Conservation (phyloP, 2,113 vertebrate species). For the Oncorhynchus nerka region DNA sequence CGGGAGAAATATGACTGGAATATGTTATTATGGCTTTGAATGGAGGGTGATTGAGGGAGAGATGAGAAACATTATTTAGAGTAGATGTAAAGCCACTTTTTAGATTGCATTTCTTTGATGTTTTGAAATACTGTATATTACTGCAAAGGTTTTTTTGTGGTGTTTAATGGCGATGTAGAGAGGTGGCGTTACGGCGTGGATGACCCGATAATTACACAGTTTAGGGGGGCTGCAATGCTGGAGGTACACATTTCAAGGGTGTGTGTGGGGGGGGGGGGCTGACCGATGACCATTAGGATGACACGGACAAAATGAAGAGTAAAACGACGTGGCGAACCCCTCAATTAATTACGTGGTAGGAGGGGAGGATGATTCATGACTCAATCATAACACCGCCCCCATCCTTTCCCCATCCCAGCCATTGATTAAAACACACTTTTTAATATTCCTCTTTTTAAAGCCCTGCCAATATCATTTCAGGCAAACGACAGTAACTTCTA, state of each 20-base stretch:
- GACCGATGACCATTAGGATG: constrained; percentile 27
- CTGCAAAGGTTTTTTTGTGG: background rate
- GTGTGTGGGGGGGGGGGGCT: background rate
- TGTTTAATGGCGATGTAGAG: constrained; percentile 7
- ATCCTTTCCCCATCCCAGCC: constrained; percentile 12
- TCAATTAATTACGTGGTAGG: constrained; percentile 6
- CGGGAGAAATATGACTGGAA: no score
- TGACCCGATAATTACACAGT: constrained; percentile 6
- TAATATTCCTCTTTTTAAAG: constrained; percentile 43
- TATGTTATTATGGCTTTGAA: no score
- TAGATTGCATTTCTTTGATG: background rate
- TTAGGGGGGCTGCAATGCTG: background rate
- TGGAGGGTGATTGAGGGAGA: background rate
- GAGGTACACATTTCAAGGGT: background rate
- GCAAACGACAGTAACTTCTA: constrained; percentile 44
- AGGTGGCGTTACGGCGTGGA: constrained; percentile 2
- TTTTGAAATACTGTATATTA: background rate
- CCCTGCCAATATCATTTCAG: constrained; percentile 57
- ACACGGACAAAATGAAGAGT: constrained; percentile 27
- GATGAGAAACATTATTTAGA: background rate
- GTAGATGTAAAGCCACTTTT: background rate
- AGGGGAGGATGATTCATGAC: constrained; percentile 23
- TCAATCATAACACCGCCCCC: constrained; percentile 41
- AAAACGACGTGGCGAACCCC: constrained; percentile 29
- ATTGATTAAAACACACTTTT: constrained; percentile 65